Conservation (phyloP, 2,797 vertebrate species). For the Streptopelia turtur region DNA sequence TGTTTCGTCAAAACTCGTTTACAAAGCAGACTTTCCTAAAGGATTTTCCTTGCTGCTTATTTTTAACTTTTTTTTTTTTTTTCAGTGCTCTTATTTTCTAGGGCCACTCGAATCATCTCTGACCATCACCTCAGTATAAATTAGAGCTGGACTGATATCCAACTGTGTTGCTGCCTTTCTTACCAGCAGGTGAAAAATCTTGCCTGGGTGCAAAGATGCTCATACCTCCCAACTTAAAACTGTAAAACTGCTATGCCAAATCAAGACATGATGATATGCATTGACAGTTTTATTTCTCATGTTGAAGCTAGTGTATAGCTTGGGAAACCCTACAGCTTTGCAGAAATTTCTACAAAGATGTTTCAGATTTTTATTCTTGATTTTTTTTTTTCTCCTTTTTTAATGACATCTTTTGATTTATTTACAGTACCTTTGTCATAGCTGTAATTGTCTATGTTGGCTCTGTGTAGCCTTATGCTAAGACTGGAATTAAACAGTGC, state of each 20-base stretch:
- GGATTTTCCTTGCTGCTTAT: not conserved
- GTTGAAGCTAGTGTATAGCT: not conserved
- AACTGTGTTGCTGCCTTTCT: not conserved
- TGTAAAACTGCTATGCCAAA: not conserved
- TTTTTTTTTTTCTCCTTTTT: not conserved
- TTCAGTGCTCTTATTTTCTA: not conserved
- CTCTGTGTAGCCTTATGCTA: not conserved
- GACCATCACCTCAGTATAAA: not conserved
- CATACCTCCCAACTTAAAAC: accelerated
- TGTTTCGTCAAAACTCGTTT: not conserved
- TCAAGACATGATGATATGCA: not conserved
- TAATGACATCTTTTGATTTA: not conserved
- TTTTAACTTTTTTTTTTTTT: not conserved
- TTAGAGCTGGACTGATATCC: not conserved
- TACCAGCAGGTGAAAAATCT: not conserved
- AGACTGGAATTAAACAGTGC: not conserved
- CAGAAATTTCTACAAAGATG: not conserved
- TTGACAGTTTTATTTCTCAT: not conserved
- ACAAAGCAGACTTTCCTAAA: not conserved
- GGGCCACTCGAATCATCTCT: not conserved
- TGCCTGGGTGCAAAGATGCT: not conserved
- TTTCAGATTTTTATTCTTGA: not conserved
- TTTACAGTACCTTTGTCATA: not conserved
- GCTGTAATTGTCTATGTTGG: not conserved
- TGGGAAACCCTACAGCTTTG: not conserved